Conservation (phyloP, 64 coral and sea anemone species). For the Orbicella faveolata region DNA sequence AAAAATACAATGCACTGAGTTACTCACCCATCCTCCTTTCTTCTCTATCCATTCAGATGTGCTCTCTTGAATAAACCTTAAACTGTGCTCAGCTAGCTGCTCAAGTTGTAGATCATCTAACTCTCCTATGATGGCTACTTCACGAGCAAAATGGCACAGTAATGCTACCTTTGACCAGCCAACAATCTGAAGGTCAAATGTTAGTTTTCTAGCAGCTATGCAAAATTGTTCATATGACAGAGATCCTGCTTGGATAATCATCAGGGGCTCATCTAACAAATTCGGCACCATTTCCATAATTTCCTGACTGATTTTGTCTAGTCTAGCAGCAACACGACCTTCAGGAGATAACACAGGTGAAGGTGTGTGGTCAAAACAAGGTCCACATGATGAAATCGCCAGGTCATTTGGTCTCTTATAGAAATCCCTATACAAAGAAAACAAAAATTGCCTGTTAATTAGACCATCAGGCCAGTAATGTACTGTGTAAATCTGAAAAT, state of each 20-base stretch:
- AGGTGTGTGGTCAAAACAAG: constrained; percentile 29
- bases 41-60: constrained; percentile 92
- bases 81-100: constrained; percentile 74
- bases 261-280: constrained; percentile 79
- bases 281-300: constrained; percentile 82
- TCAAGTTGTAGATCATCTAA: constrained; percentile 81
- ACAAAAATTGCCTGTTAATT: not conserved
- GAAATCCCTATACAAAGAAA: not conserved
- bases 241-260: constrained; percentile 47
- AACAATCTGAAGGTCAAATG: constrained; percentile 74
- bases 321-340: constrained; percentile 81
- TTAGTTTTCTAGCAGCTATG: constrained; percentile 77
- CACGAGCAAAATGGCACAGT: constrained; percentile 92
- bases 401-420: constrained; percentile 56
- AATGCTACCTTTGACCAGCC: constrained; percentile 96
- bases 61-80: constrained; percentile 92
- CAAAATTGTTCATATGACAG: constrained; percentile 88
- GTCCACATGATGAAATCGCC: constrained; percentile 20
- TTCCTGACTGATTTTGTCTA: constrained; percentile 90
- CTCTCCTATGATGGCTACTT: constrained; percentile 83
- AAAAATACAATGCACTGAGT: too few relatives aligned
- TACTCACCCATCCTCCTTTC: constrained; percentile 97
- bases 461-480: too few relatives aligned
- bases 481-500: too few relatives aligned
- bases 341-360: constrained; percentile 95